phyloP scores from a whole-genome alignment of 23 tunicate species.

The Ascidia mentula region DNA sequence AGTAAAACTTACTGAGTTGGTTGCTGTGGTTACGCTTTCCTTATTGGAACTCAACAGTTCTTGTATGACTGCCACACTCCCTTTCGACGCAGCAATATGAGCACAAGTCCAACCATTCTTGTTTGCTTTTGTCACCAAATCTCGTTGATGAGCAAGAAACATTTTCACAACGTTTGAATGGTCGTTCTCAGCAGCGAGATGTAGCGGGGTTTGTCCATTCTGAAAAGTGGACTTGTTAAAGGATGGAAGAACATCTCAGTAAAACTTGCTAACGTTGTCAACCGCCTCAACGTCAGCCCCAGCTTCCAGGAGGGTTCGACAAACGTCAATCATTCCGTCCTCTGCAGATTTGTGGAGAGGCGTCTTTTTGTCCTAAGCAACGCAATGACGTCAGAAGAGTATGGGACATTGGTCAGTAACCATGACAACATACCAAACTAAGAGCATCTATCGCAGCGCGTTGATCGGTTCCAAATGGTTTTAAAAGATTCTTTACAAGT shows the following conservation, averaged over 20 bases:
- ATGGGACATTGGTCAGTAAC: not conserved
- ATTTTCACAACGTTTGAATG: slow-evolving; percentile 87
- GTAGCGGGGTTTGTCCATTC: slow-evolving; percentile 90
- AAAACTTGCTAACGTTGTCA: slow-evolving; percentile 60
- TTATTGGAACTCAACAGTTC: slow-evolving; percentile 69
- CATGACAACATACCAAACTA: slow-evolving; percentile 51
- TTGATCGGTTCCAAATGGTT: slow-evolving; percentile 44
- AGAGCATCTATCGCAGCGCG: slow-evolving; percentile 64
- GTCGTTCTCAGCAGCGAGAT: slow-evolving; percentile 89
- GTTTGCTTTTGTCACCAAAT: slow-evolving; percentile 73
- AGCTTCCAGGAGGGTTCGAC: slow-evolving; percentile 55
- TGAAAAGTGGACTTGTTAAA: not conserved
- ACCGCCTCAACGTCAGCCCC: slow-evolving; percentile 75
- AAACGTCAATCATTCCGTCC: slow-evolving; percentile 79
- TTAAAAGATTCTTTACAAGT: slow-evolving; percentile 61
- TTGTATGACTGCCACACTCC: slow-evolving; percentile 77
- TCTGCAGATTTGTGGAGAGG: slow-evolving; percentile 97
- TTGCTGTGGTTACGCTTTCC: slow-evolving; percentile 65
- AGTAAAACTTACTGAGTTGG: slow-evolving; percentile 45
- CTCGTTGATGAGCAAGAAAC: slow-evolving; percentile 63
- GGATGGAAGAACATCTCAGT: not conserved
- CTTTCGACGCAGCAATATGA: slow-evolving; percentile 91
- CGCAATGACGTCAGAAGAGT: not conserved
- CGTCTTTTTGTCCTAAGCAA: slow-evolving; percentile 79
- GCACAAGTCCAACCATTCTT: slow-evolving; percentile 92